phyloP scores from a whole-genome alignment of 2,113 vertebrate species.

The Okapia johnstoni region DNA sequence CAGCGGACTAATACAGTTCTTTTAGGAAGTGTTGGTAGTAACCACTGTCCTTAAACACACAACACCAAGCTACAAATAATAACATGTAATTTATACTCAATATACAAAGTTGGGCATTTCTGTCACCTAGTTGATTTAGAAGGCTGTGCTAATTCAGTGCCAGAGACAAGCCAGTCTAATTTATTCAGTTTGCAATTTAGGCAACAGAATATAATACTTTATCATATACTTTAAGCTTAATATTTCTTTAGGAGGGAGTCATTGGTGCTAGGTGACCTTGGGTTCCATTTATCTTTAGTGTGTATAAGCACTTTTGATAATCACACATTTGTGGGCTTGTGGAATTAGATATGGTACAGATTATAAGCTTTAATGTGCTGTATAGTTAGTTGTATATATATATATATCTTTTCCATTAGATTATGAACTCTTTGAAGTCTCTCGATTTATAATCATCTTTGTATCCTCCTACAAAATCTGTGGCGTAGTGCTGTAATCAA shows the following conservation, averaged over 20 bases:
- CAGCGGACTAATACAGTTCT: not conserved
- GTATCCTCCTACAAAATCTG: not conserved
- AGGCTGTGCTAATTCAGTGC: not conserved
- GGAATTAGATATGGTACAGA: not conserved
- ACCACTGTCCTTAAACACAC: not conserved
- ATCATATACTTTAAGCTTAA: not conserved
- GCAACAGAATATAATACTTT: not conserved
- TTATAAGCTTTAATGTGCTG: not conserved
- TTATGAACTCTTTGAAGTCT: not conserved
- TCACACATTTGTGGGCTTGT: not conserved
- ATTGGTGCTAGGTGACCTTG: not conserved
- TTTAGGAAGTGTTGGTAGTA: not conserved
- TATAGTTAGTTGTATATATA: not conserved
- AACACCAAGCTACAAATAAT: not conserved
- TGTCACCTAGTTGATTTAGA: not conserved
- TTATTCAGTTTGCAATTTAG: not conserved
- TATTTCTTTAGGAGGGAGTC: not conserved
- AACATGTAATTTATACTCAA: not conserved
- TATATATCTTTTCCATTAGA: not conserved
- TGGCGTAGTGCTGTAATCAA: not conserved
- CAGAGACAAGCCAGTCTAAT: not conserved
- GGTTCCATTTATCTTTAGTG: constrained; percentile 1
- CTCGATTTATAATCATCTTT: not conserved
- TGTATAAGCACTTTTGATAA: not conserved
- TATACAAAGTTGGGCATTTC: not conserved